Evolutionary conservation across 2,888 invertebrate species (phyloP), one percentile per base, ranked within the genome.

Genomic region (Apamea epomidion): DNA sequence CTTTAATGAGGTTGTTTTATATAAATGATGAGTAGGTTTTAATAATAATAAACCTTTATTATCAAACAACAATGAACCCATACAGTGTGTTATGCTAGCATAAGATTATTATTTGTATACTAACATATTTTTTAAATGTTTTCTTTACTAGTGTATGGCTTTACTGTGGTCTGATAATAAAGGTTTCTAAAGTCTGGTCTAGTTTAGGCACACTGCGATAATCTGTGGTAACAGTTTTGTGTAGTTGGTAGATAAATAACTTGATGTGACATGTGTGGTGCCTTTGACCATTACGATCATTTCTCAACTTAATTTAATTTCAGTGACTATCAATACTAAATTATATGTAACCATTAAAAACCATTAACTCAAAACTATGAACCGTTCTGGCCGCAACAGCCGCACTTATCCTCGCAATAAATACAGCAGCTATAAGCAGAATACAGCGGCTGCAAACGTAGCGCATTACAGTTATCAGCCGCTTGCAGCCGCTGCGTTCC

Each of bases 381-480:
- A 25, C 45, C 12, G 45, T 10, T 8, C 10, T 67, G 10, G 60
- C 67, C 37, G 54, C 45, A 58, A 16, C 73, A 48, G 71, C n/a
- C 60, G 45, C 42, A 68, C 65, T 78, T 67, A 68, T 70, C 74
- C 76, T n/a, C n/a, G 16, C 73, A 74, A 88, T 88, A 85, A 85
- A 85, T 81, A 85, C 62, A 48, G 48, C 69, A 73, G 72, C 80
- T 85, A 58, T 73, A 58, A 67, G 51, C 67, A 58, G 48, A 77
- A 48, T 48, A 58, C 73, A 54, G 42, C 72, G 70, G 74, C 80
- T 87, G 85, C 88, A 84, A 84, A 74, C 73, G 69, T 48, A 32
- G 68, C 37, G 68, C 58, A 80, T 85, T 88, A 80, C 80, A 76
- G 80, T 82, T 88, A 88, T 88, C 87, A 78, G 78, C 58, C 45